Evolutionary conservation across 2,797 vertebrate genomes (phyloP).

Genomic region (Urophycis tenuis): DNA sequence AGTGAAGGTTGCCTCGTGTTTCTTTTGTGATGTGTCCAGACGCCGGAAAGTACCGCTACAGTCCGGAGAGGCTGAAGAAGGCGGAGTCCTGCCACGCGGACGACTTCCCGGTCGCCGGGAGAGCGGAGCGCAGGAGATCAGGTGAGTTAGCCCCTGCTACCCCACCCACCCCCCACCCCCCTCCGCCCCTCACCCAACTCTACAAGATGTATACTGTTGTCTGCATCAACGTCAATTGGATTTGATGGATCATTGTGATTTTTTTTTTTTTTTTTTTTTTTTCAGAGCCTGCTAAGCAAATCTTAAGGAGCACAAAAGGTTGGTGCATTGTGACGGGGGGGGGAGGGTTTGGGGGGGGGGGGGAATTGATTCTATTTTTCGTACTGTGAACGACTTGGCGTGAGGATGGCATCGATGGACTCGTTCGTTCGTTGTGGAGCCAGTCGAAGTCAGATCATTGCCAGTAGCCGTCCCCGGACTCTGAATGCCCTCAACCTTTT

Average conservation of each 20-base stretch:
- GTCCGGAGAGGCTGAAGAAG: conserved; percentile 85
- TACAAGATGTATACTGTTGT: neutral
- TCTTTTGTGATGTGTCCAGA: conserved; percentile 53
- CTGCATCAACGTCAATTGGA: neutral
- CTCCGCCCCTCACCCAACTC: neutral
- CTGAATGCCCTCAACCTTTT: neutral
- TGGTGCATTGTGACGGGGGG: conserved; percentile 32
- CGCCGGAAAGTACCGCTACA: conserved; percentile 77
- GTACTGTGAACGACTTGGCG: neutral
- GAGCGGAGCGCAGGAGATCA: conserved; percentile 81
- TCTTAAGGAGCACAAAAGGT: conserved; percentile 67
- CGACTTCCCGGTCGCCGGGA: conserved; percentile 53
- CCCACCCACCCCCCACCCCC: no score
- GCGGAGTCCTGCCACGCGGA: conserved; percentile 68
- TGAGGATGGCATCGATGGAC: neutral
- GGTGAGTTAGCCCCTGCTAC: conserved; percentile 73
- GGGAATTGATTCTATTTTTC: neutral
- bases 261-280: conserved; percentile 14
- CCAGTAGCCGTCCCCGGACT: conserved; percentile 6
- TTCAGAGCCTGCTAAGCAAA: conserved; percentile 81
- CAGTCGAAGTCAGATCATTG: conserved; percentile 8
- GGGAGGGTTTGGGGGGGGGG: no score
- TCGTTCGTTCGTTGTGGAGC: conserved; percentile 16
- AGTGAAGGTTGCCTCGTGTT: neutral
- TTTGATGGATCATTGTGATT: neutral